phyloP scores from a whole-genome alignment of 2,888 invertebrate genomes.

The Aphidoletes aphidimyza region DNA sequence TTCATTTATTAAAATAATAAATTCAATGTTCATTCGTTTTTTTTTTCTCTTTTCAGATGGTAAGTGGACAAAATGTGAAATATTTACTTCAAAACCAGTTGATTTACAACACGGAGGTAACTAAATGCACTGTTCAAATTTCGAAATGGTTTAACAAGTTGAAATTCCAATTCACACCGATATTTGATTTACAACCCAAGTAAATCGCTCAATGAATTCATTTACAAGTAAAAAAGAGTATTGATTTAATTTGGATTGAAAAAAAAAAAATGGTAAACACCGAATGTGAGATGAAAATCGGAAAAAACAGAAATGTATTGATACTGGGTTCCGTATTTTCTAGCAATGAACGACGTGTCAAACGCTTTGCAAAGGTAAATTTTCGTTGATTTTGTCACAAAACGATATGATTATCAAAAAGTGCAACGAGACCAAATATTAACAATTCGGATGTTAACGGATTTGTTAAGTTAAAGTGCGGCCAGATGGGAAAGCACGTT shows the following conservation, averaged over 20 bases:
- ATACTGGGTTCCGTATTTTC: constrained; percentile 35
- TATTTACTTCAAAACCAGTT: constrained; percentile 59
- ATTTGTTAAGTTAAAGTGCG: not conserved
- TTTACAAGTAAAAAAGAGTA: not conserved
- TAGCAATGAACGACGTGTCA: not conserved
- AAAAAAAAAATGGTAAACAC: not conserved
- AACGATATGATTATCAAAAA: not conserved
- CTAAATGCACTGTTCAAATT: too few relatives aligned
- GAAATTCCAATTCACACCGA: too few relatives aligned
- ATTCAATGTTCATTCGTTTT: constrained; percentile 55
- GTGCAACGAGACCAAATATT: not conserved
- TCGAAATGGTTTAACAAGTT: too few relatives aligned
- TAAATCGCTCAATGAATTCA: not conserved
- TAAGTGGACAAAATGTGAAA: constrained; percentile 62
- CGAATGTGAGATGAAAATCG: constrained; percentile 39
- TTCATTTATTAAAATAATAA: not conserved
- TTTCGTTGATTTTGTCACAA: not conserved
- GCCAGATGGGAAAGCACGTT: constrained; percentile 2
- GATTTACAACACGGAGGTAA: too few relatives aligned
- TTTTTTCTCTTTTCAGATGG: constrained; percentile 65
- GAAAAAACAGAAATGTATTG: not conserved
- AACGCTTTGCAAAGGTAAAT: not conserved
- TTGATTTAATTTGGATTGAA: not conserved
- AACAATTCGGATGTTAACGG: not conserved
- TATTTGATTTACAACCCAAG: too few relatives aligned